Base-by-base conservation (phyloP, 1,140 invertebrate species). In the Laupala kohalensis region DNA sequence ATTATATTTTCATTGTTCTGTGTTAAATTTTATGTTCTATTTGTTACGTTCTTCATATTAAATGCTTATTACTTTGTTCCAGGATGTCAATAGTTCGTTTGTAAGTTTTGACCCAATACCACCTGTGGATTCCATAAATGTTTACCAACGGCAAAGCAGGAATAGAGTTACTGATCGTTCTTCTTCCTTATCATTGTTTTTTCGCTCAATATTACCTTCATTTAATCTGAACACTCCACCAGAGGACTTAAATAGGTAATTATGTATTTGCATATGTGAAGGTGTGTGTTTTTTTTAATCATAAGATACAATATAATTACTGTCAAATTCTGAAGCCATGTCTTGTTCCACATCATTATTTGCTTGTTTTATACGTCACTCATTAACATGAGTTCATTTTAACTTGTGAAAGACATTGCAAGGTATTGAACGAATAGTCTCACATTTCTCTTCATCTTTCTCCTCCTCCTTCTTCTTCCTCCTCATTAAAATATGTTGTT, bases 31-130 rank as follows among this genome's bases (percentile, higher is more conserved):
- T n/a, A n/a, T n/a, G n/a, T n/a, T n/a, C n/a, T n/a, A n/a, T n/a
- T n/a, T n/a, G n/a, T n/a, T n/a, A n/a, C n/a, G n/a, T n/a, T n/a
- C n/a, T n/a, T n/a, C n/a, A n/a, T 64, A 64, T 30, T 30, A 30
- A 66, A 62, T 73, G 70, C 68, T 26, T 72, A 25, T 53, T 70
- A 68, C 70, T 74, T 74, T 72, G 73, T 78, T 80, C 1, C 76
- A 89, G 87, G 83, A 86, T 63, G 77, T 84, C 67, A 73, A 81
- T 72, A 85, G 84, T 53, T 83, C 90, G 5, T 84, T 94, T n/a
- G 83, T 93, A 77, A 89, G 86, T 64, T 90, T 91, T 77, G 92
- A 95, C 82, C 92, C 92, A 9, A 80, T 94, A 64, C 93, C 92
- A 12, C 93, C 93, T 6, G 73, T 78, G 27, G 90, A 94, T 79